phyloP scores from a whole-genome alignment of 2,113 vertebrate species.

The Takifugu flavidus region DNA sequence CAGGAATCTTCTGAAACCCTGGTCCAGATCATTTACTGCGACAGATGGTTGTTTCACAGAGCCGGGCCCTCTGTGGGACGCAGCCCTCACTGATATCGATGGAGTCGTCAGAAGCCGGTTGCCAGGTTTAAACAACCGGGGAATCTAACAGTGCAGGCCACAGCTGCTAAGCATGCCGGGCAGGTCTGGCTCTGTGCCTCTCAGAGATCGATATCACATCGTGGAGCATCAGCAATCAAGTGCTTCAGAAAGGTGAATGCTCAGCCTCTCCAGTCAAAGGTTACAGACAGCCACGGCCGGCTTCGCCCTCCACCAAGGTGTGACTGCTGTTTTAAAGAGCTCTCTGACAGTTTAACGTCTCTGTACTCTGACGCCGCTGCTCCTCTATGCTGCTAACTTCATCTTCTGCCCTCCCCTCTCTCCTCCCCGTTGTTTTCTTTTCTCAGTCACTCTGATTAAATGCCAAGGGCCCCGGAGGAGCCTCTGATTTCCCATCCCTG shows the following conservation, averaged over 20 bases:
- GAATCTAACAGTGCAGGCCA: slow-evolving; percentile 50
- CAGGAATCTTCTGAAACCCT: slow-evolving; percentile 13
- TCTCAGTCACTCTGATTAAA: slow-evolving; percentile 60
- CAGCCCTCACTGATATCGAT: slow-evolving; percentile 39
- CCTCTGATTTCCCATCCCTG: slow-evolving; percentile 53
- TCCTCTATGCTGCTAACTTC: slow-evolving; percentile 1
- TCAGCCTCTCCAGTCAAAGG: slow-evolving; percentile 68
- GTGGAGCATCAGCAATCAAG: slow-evolving; percentile 53
- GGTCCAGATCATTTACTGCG: slow-evolving; percentile 20
- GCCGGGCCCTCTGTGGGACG: slow-evolving; percentile 14
- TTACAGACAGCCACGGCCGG: slow-evolving; percentile 55
- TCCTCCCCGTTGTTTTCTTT: slow-evolving; percentile 51
- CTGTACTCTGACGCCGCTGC: slow-evolving; percentile 2
- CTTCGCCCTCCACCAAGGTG: slow-evolving; percentile 31
- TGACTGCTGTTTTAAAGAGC: slow-evolving; percentile 68
- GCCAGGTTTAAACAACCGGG: slow-evolving; percentile 43
- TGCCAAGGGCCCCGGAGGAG: slow-evolving; percentile 44
- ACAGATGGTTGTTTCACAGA: slow-evolving; percentile 28
- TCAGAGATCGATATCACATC: slow-evolving; percentile 57
- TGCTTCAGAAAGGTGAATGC: slow-evolving; percentile 21
- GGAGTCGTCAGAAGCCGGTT: slow-evolving; percentile 49
- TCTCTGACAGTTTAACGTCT: slow-evolving; percentile 78
- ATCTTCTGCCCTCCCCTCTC: slow-evolving; percentile 9
- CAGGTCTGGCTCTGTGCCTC: slow-evolving; percentile 34
- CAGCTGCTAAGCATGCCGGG: slow-evolving; percentile 54